Conservation (phyloP, 1,140 invertebrate species). For the Lordiphosa clarofinis region DNA sequence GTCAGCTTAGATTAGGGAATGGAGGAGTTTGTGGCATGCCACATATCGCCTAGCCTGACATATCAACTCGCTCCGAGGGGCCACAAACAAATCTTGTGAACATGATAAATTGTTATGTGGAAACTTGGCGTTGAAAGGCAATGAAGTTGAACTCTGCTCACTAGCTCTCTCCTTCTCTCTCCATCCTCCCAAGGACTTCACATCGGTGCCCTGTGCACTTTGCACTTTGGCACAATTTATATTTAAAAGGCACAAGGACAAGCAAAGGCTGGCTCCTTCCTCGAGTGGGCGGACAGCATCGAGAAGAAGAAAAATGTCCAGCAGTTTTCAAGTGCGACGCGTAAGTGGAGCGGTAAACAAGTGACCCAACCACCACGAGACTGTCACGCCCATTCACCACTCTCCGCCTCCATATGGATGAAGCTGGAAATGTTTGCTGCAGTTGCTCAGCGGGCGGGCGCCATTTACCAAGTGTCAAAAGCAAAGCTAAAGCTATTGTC, state of each 20-base stretch:
- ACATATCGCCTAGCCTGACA: too few species aligned
- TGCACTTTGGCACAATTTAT: conserved; percentile 52
- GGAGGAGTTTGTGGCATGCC: neutral
- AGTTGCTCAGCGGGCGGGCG: conserved; percentile 70
- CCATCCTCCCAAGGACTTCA: neutral
- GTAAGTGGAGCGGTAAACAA: conserved; percentile 73
- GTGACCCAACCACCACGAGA: conserved; percentile 44
- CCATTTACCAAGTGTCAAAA: conserved; percentile 79
- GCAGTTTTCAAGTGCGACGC: conserved; percentile 49
- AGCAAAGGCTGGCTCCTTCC: conserved; percentile 1
- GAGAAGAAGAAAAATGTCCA: conserved; percentile 42
- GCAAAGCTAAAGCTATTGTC: conserved; percentile 79
- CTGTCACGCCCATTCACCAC: conserved; percentile 1
- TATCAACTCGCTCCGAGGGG: too few species aligned
- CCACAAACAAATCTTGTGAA: conserved; percentile 44
- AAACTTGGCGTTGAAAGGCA: conserved; percentile 44
- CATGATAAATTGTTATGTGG: conserved; percentile 67
- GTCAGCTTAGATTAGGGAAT: conserved; percentile 10
- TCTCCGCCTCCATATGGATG: conserved; percentile 10
- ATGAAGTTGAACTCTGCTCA: conserved; percentile 15
- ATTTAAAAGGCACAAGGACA: conserved; percentile 38
- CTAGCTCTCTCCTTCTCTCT: too few species aligned
- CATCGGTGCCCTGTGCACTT: conserved; percentile 47
- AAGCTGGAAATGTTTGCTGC: conserved; percentile 49
- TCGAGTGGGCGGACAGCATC: conserved; percentile 9